These are phyloP conservation scores for Pygocentrus nattereri DNA, from an alignment of 2,797 vertebrate genomes.

Conservation along the genomic window DNA sequence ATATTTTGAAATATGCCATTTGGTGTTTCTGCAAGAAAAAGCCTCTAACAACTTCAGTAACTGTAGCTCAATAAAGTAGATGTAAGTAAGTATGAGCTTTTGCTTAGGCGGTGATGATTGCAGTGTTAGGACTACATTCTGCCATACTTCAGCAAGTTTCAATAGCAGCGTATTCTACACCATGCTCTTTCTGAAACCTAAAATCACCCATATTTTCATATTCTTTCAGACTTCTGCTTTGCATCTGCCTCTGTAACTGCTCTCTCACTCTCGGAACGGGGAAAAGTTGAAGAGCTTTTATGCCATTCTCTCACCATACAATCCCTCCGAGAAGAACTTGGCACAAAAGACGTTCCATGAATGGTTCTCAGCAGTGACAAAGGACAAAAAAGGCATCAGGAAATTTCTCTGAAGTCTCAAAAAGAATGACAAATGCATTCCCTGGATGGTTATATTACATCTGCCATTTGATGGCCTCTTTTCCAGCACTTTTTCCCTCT, in stretches of 20 bases:
- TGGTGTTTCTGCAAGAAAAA: not conserved
- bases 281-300: slow-evolving; percentile 46
- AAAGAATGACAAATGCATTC: slow-evolving; percentile 49
- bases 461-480: slow-evolving; percentile 16
- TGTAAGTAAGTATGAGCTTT: not conserved
- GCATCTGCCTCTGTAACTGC: slow-evolving; percentile 13
- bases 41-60: not conserved
- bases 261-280: slow-evolving; percentile 12
- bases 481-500: slow-evolving; percentile 12
- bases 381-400: slow-evolving; percentile 48
- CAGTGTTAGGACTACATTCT: not conserved
- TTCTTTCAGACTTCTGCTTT: slow-evolving; percentile 16
- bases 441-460: slow-evolving; percentile 41
- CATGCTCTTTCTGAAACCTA: not conserved
- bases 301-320: slow-evolving; percentile 44
- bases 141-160: not conserved
- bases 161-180: not conserved
- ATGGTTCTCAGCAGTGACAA: slow-evolving; percentile 47
- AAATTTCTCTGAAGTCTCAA: slow-evolving; percentile 49
- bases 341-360: slow-evolving; percentile 47
- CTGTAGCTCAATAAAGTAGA: not conserved
- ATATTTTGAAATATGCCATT: not conserved
- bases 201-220: slow-evolving; percentile 10
- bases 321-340: slow-evolving; percentile 40
- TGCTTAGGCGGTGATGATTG: not conserved